Conservation (phyloP, 2,797 vertebrate genomes). For the Enoplosus armatus region DNA sequence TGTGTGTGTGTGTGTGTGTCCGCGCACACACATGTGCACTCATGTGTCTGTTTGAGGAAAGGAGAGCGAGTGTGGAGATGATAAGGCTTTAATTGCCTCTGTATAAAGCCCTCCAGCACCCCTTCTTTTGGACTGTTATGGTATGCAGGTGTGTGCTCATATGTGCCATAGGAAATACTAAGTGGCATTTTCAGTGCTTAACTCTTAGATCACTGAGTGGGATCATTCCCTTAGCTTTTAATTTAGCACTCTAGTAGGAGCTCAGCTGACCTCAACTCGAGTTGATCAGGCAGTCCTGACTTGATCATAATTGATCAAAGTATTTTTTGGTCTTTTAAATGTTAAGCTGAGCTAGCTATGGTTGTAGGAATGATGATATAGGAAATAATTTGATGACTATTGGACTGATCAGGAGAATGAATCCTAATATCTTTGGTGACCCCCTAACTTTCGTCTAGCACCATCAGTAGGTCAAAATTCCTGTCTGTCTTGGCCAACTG, state of each 20-base stretch:
- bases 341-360: background rate
- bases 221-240: slow-evolving; percentile 43
- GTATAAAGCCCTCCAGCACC: slow-evolving; percentile 64
- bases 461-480: background rate
- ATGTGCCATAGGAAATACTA: slow-evolving; percentile 62
- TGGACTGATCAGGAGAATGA: background rate
- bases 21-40: slow-evolving; percentile 11
- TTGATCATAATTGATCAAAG: background rate
- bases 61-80: slow-evolving; percentile 67
- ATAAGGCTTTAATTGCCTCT: slow-evolving; percentile 82
- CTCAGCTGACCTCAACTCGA: slow-evolving; percentile 28
- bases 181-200: slow-evolving; percentile 51
- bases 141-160: slow-evolving; percentile 74
- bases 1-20: slow-evolving; percentile 29
- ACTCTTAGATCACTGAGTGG: slow-evolving; percentile 42
- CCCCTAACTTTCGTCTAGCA: background rate
- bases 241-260: slow-evolving; percentile 7
- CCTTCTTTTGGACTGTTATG: slow-evolving; percentile 53
- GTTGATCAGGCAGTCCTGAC: background rate
- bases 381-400: background rate
- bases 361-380: background rate
- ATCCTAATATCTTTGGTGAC: background rate
- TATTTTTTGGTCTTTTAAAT: background rate
- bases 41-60: slow-evolving; percentile 61
- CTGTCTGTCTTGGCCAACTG: background rate